Percentiles rank a stretch among this genome's conserved stretches.
phyloP scores from a whole-genome alignment of 2,113 vertebrate genomes.

The Aplodontia rufa region DNA sequence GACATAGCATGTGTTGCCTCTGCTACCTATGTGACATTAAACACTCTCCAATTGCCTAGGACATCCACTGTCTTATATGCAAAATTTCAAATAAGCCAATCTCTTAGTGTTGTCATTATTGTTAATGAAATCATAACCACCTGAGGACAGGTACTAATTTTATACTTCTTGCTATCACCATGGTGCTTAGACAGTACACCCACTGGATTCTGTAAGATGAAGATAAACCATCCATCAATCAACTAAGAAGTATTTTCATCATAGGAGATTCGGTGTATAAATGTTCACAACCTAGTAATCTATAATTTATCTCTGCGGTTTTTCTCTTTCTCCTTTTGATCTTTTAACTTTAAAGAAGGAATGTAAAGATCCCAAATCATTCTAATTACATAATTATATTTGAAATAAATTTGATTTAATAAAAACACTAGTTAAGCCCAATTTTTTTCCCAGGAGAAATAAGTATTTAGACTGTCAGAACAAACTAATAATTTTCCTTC shows the following conservation, averaged over 20 bases:
- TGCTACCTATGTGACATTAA: not conserved
- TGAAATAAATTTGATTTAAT: conserved; percentile 71
- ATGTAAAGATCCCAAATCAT: conserved; percentile 65
- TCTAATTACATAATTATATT: conserved; percentile 56
- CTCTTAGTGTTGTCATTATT: not conserved
- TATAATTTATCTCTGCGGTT: conserved; percentile 16
- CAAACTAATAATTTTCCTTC: conserved; percentile 74
- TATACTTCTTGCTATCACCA: not conserved
- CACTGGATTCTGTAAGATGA: not conserved
- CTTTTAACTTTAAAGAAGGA: conserved; percentile 58
- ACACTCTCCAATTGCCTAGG: not conserved
- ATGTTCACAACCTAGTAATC: not conserved
- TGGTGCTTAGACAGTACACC: not conserved
- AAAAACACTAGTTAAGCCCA: conserved; percentile 54
- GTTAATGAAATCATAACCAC: not conserved
- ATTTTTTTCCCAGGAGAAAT: conserved; percentile 60
- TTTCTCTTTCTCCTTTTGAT: conserved; percentile 43
- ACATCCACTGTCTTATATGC: not conserved
- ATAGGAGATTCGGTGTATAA: not conserved
- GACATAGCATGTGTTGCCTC: not conserved
- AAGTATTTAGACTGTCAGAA: conserved; percentile 66
- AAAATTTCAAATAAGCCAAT: not conserved
- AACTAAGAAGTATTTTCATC: not conserved
- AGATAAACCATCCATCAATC: not conserved
- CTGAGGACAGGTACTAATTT: not conserved